phyloP scores from a whole-genome alignment of 2,888 invertebrate species.

The Amaurobius ferox region DNA sequence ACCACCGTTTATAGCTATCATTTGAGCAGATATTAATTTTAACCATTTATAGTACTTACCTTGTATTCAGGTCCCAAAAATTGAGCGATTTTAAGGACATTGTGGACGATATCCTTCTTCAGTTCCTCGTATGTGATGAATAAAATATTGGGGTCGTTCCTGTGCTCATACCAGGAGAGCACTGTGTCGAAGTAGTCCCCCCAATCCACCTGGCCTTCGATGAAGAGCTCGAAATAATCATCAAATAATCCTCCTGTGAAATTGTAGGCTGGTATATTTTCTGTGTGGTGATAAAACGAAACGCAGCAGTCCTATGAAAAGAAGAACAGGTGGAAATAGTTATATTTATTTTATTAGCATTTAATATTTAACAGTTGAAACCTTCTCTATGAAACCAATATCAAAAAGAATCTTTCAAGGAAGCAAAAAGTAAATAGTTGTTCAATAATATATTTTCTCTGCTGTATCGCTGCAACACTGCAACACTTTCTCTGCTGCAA shows the following conservation, averaged over 20 bases:
- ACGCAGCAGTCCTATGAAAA: conserved; percentile 77
- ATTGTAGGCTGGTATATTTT: conserved; percentile 17
- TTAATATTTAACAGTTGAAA: too few relatives aligned
- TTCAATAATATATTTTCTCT: too few relatives aligned
- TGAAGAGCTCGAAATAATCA: conserved; percentile 78
- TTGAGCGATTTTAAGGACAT: conserved; percentile 73
- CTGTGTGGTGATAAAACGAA: conserved; percentile 77
- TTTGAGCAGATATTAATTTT: too few relatives aligned
- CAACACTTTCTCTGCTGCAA: too few relatives aligned
- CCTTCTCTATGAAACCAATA: too few relatives aligned
- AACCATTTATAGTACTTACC: conserved; percentile 15
- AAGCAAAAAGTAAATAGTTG: too few relatives aligned
- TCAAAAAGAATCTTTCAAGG: too few relatives aligned
- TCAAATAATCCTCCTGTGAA: conserved; percentile 73
- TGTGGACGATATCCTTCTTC: conserved; percentile 75
- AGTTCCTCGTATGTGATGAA: conserved; percentile 78
- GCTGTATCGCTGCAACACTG: too few relatives aligned
- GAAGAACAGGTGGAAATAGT: too few relatives aligned
- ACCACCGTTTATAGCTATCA: too few relatives aligned
- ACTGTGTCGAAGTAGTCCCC: conserved; percentile 72
- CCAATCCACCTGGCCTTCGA: conserved; percentile 76
- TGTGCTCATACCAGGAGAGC: conserved; percentile 71
- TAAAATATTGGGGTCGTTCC: conserved; percentile 76
- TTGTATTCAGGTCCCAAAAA: conserved; percentile 72
- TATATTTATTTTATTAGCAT: too few relatives aligned